Conservation (phyloP, 2,113 vertebrate species). For the Coreoperca whiteheadi region DNA sequence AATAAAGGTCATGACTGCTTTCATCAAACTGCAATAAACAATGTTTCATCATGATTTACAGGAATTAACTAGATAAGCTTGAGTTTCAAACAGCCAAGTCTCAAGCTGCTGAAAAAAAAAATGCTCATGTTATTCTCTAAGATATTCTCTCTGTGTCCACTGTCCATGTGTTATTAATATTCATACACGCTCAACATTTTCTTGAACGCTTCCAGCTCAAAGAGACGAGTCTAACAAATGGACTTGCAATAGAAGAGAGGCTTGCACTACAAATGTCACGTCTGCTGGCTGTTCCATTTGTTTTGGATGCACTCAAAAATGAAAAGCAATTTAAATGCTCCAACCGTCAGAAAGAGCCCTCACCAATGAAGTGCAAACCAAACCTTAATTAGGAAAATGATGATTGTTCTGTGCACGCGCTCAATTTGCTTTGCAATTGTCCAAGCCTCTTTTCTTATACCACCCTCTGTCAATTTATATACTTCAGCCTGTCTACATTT, state of each 20-base stretch:
- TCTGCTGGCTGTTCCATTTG: constrained; percentile 75
- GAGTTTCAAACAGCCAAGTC: constrained; percentile 17
- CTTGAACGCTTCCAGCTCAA: constrained; percentile 57
- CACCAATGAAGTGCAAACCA: constrained; percentile 72
- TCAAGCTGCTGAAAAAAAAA: constrained; percentile 50
- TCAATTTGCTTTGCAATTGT: constrained; percentile 61
- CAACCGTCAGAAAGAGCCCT: constrained; percentile 72
- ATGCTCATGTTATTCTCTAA: constrained; percentile 32
- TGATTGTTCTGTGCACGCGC: constrained; percentile 60
- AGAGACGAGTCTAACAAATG: constrained; percentile 66
- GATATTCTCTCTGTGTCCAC: constrained; percentile 33
- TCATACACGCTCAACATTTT: constrained; percentile 58
- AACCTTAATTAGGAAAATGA: constrained; percentile 79
- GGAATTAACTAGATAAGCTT: constrained; percentile 54
- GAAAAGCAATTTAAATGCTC: constrained; percentile 78
- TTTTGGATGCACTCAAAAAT: constrained; percentile 78
- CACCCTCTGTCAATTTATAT: constrained; percentile 58
- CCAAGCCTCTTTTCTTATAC: constrained; percentile 29
- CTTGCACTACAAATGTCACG: constrained; percentile 73
- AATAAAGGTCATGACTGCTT: constrained; percentile 61
- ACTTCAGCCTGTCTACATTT: constrained; percentile 66
- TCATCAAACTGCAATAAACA: constrained; percentile 45
- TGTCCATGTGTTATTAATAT: constrained; percentile 61
- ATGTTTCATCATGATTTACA: constrained; percentile 50
- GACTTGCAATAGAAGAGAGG: constrained; percentile 52